Base-by-base conservation (phyloP, 92 coral and sea anemone species). In the Siderastrea siderea region DNA sequence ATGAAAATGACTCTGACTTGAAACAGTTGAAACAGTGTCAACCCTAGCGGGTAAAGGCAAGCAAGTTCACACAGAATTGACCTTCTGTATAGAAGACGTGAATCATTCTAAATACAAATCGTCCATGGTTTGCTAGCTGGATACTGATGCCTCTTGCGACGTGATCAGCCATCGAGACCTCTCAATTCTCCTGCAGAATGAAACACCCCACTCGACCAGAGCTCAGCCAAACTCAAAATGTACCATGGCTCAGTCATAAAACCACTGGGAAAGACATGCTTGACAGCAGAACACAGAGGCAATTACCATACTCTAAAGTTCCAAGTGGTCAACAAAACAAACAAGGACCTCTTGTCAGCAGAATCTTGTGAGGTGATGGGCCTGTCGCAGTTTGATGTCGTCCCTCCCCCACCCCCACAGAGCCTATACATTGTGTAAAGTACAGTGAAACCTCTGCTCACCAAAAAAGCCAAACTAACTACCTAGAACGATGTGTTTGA, bases 401-500 rank as follows among this genome's bases (percentile, higher is more conserved):
- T 26, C 54, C 75, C 75, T 2, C 75, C 75, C 4, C 52, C 26
- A 48, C 38, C 38, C 38, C 38, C 38, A 26, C 38, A 26, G 38
- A 26, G 13, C 19, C 49, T 70, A 10, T 4, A 70, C 9, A 50
- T 10, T 5, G 54, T 70, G 53, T 48, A 70, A 70, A 43, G 75
- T 10, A 4, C 3, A 45, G 10, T 44, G 47, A 11, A 4, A 70
- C 50, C 51, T 15, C 75, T 15, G 63, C 83, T 88, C 48, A 85
- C 70, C 55, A 71, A 72, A 46, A 68, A 85, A 69, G 71, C 70
- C 47, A 78, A 85, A 10, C 57, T 89, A 49, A 77, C 54, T 53
- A 53, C 68, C 3, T 90, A 55, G 75, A 90, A 90, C 61, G 90
- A 90, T 70, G 71, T 85, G 13, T 84, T 89, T 53, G 90, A 85